Evolutionary conservation across 2,797 vertebrate species (phyloP), one percentile per base, ranked within the genome.

Genomic region (Liparis tanakae): DNA sequence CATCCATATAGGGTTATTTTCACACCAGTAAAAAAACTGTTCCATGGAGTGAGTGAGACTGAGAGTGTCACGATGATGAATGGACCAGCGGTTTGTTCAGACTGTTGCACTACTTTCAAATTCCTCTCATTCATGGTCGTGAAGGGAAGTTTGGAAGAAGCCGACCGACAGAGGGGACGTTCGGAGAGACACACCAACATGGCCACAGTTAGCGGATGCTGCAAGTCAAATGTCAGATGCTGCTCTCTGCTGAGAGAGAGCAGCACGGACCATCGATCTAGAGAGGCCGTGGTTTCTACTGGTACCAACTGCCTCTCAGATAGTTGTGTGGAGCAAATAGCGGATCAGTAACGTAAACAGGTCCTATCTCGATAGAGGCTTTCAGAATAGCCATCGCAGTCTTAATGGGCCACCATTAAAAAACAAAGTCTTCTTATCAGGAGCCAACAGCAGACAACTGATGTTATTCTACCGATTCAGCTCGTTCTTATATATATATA

Each of bases 51-150:
- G 62, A 74, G 59, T 48, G 71, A 78, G 36, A 54, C 72, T 43
- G 44, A 69, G 70, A 61, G 37, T 72, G 72, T 75, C 55, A 72
- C 20, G 67, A 18, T 75, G 72, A 74, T 83, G 78, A 87, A 88
- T 81, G 66, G 67, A 55, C 36, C 56, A 54, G 43, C 63, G 56
- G 63, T 70, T 69, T 74, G 67, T 60, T 83, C 70, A 78, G 61
- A 48, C 22, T 78, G 69, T 37, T 50, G 74, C 54, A 72, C 54
- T 61, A 68, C 67, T 83, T 82, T 77, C 71, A 70, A 65, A 85
- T 74, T 70, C 67, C 70, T 67, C 60, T 76, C 78, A 85, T 82
- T 88, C 74, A 83, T 80, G 72, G 68, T 79, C 4, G 7, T 57
- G 36, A 72, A 53, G 69, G 68, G 57, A 79, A 59, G 56, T 71